Evolutionary conservation across 1,140 invertebrate genomes (phyloP), one percentile per base, ranked within the genome.

Genomic region (Meloidogyne exigua): DNA sequence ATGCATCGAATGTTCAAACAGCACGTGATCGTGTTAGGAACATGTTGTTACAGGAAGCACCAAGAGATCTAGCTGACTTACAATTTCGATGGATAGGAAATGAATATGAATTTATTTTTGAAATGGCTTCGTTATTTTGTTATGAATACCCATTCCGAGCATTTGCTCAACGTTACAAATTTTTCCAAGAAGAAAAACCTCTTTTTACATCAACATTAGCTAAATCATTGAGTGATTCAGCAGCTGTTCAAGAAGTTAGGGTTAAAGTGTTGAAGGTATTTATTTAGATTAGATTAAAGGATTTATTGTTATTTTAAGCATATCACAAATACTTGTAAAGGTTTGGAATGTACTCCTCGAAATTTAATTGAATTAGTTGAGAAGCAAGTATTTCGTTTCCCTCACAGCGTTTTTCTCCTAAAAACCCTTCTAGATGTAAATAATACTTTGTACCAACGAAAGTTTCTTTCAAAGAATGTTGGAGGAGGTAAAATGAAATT

Each of bases 61-160:
- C 49, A 57, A 57, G 49, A 57, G 49, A 57, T n/a, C 18, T 42
- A 49, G 25, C 26, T 11, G 72, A 65, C 23, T 62, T 39, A 10
- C 23, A 62, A 23, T 73, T 73, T 11, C 72, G 57, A 11, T 73
- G 72, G 72, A 62, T 57, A 18, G 72, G 72, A 15, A 65, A 73
- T 21, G 72, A 73, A 64, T 64, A 73, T 32, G 72, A 73, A 64
- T 64, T 73, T 62, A 32, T 68, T 42, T 68, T 36, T 42, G 66
- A 68, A 68, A n/a, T 68, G 66, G 66, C 66, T 42, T 21, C 66
- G 21, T 42, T 68, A 21, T 32, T 32, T 21, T 36, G 28, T 32
- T 68, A 68, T 21, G 66, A 68, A 26, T 28, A 73, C 10, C 21
- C n/a, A 12, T 21, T 62, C 28, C 65, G 23, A 23, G 12, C 21